A percentile compares a stretch with the other conserved stretches of the same genome.
phyloP scores from a whole-genome alignment of 2,113 vertebrate genomes.

The Pangasianodon hypophthalmus region DNA sequence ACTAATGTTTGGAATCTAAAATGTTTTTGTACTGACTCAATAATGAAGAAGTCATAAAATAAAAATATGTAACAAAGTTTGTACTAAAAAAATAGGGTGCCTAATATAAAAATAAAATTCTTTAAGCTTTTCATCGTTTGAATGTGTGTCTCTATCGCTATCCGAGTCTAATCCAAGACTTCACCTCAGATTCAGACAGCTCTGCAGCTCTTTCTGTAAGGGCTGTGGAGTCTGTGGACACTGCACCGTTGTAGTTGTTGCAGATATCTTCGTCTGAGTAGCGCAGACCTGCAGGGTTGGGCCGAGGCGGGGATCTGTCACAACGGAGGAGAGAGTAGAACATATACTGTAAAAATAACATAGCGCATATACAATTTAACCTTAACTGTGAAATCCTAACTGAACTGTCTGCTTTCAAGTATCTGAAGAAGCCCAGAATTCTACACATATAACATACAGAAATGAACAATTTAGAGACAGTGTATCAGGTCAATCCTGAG shows the following conservation, averaged over 20 bases:
- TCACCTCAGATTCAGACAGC: constrained; percentile 90
- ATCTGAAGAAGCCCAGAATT: background rate
- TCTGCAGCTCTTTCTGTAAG: constrained; percentile 87
- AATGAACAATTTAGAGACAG: background rate
- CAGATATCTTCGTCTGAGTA: constrained; percentile 96
- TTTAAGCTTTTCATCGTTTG: background rate
- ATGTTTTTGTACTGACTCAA: too few relatives aligned
- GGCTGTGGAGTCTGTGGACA: constrained; percentile 82
- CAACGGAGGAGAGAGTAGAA: background rate
- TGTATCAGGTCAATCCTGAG: background rate
- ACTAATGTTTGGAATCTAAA: too few relatives aligned
- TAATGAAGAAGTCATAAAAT: too few relatives aligned
- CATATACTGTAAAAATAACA: background rate
- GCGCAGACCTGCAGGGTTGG: constrained; percentile 89
- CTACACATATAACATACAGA: background rate
- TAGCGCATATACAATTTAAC: background rate
- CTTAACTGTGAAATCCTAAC: background rate
- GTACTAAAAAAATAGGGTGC: too few relatives aligned
- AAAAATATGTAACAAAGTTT: too few relatives aligned
- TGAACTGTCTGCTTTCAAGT: background rate
- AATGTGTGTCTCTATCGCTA: background rate
- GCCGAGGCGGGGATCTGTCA: constrained; percentile 89
- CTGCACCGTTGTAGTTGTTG: constrained; percentile 88
- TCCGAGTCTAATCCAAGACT: constrained; percentile 5
- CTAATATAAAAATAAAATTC: too few relatives aligned